These are phyloP conservation scores for Benthosema pterotum DNA, from an alignment of 2,797 vertebrate genomes.

Conservation along the genomic window DNA sequence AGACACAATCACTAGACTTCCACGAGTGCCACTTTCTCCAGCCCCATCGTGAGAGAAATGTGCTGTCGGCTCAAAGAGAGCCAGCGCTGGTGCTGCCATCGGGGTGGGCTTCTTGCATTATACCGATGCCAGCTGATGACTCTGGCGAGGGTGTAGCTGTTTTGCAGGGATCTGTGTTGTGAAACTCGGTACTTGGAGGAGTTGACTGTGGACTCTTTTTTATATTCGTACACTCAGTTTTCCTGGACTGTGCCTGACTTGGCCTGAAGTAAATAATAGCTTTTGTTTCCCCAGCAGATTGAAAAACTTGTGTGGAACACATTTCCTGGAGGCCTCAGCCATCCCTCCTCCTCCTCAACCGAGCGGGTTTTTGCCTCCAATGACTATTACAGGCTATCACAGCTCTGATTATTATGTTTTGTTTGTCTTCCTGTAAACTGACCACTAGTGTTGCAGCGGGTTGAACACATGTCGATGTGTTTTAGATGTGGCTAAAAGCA, in stretches of 20 bases:
- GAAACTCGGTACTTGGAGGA: slow-evolving; percentile 41
- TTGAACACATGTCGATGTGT: slow-evolving; percentile 28
- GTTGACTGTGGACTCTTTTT: slow-evolving; percentile 35
- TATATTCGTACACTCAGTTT: slow-evolving; percentile 29
- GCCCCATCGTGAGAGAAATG: slow-evolving; percentile 15
- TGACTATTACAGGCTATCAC: slow-evolving; percentile 4
- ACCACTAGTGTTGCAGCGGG: slow-evolving; percentile 24
- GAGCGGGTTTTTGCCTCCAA: slow-evolving; percentile 6
- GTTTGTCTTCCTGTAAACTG: slow-evolving; percentile 3
- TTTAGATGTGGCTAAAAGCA: slow-evolving; percentile 39
- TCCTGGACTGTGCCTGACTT: slow-evolving; percentile 41
- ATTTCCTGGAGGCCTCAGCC: slow-evolving; percentile 7
- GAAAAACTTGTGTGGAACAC: slow-evolving; percentile 35
- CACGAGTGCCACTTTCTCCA: slow-evolving; percentile 58
- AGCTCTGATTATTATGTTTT: background rate
- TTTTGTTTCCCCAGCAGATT: slow-evolving; percentile 46
- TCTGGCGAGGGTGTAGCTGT: slow-evolving; percentile 13
- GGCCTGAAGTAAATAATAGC: slow-evolving; percentile 33
- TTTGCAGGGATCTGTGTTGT: slow-evolving; percentile 26
- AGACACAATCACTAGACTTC: slow-evolving; percentile 50
- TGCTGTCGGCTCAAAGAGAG: slow-evolving; percentile 31
- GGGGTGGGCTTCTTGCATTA: slow-evolving; percentile 30
- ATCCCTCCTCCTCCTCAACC: background rate
- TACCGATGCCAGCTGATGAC: slow-evolving; percentile 57
- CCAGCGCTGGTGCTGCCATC: slow-evolving; percentile 40